A percentile compares a stretch with the other conserved stretches of the same genome.
phyloP scores from a whole-genome alignment of 2,888 invertebrate species.

The Heteromyza rotundicornis region DNA sequence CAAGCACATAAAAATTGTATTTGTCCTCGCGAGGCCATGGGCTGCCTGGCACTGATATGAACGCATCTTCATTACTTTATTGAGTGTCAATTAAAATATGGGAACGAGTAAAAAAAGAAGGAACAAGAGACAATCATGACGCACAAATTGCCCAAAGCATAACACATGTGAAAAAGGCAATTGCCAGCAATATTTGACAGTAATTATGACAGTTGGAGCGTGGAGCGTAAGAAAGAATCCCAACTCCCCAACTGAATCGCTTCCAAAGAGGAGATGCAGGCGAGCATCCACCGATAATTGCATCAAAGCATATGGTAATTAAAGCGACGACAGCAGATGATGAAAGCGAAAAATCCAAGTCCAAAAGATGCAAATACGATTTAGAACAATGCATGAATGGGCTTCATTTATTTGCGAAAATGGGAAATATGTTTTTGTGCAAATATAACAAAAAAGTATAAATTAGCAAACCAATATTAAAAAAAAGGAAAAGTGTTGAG shows the following conservation, averaged over 20 bases:
- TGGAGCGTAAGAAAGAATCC: background rate
- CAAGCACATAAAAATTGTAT: too few species aligned
- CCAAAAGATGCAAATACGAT: too few species aligned
- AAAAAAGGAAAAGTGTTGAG: conserved; percentile 4
- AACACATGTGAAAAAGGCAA: conserved; percentile 2
- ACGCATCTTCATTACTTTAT: too few species aligned
- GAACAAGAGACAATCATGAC: too few species aligned
- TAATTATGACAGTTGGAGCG: conserved; percentile 1
- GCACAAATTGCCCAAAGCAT: background rate
- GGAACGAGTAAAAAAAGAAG: too few species aligned
- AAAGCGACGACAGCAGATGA: background rate
- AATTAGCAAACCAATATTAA: background rate
- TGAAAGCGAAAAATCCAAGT: too few species aligned
- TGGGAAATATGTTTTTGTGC: too few species aligned
- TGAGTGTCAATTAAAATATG: background rate
- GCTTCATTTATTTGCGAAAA: conserved; percentile 1
- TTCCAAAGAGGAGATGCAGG: background rate
- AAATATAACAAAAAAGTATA: background rate
- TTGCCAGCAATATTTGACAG: conserved; percentile 2
- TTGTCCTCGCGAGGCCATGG: too few species aligned
- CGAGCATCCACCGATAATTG: background rate
- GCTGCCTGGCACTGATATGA: too few species aligned
- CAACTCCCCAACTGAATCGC: background rate
- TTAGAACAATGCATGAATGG: background rate
- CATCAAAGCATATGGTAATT: background rate